These are phyloP conservation scores for Apus apus DNA, from an alignment of 2,113 vertebrate genomes.

Conservation along the genomic window DNA sequence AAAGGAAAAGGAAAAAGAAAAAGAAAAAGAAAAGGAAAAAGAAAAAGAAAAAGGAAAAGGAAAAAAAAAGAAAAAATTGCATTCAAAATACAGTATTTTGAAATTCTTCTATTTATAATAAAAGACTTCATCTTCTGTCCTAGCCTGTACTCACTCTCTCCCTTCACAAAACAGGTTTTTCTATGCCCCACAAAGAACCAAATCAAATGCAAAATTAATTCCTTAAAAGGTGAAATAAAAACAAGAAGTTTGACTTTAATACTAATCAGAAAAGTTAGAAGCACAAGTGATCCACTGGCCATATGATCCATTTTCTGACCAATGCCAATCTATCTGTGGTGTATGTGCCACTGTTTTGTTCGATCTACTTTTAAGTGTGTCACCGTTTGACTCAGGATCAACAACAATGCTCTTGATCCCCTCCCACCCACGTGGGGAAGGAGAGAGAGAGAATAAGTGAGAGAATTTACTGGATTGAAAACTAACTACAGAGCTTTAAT, in stretches of 20 bases:
- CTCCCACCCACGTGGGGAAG: too few relatives aligned
- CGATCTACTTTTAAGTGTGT: background rate
- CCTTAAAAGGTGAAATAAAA: background rate
- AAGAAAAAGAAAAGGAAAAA: too few relatives aligned
- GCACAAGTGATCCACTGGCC: background rate
- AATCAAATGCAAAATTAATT: background rate
- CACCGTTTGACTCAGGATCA: too few relatives aligned
- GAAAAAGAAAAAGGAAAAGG: too few relatives aligned
- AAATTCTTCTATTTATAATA: background rate
- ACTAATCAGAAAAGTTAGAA: background rate
- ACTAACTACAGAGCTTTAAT: too few relatives aligned
- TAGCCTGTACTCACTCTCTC: background rate
- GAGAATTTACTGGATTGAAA: too few relatives aligned
- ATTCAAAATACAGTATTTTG: background rate
- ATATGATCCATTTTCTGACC: background rate
- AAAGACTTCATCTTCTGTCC: background rate
- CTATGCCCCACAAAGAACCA: background rate
- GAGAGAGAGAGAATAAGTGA: too few relatives aligned
- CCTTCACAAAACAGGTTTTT: background rate
- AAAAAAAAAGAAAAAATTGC: background rate
- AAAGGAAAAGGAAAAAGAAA: too few relatives aligned
- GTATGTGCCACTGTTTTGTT: background rate
- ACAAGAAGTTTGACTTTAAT: background rate
- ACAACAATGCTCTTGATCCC: too few relatives aligned
- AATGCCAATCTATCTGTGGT: background rate